Base-by-base conservation (phyloP, 2,888 invertebrate species). In the Himalopsyche tibetana region DNA sequence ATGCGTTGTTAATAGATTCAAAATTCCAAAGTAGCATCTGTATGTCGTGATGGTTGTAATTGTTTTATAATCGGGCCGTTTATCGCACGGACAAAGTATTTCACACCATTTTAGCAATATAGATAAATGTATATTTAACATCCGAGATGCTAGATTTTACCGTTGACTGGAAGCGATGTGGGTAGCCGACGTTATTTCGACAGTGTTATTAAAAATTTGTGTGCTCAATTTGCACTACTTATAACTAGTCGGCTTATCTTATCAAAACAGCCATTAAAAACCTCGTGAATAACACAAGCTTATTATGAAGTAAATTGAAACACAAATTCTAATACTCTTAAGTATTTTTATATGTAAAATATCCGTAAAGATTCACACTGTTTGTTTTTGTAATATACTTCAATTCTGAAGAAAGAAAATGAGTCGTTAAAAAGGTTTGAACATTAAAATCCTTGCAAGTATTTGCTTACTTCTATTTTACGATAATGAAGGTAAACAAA, bases 11-110 rank as follows among this genome's bases (percentile, higher is more conserved):
- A 63, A 63, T 63, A 63, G 63, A 63, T 63, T 63, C 19, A 19
- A 63, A 63, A 28, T 63, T 19, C 63, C 11, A 19, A 63, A 63
- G 63, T 63, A 63, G 19, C 63, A 63, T 63, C 19, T 63, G 63
- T 63, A 19, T 63, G 63, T 63, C 63, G 63, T 63, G 63, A 63
- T 63, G 63, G 63, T 19, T 19, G 11, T 63, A 63, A 63, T 63
- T 63, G 63, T 63, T 63, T 63, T 63, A 63, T 63, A 63, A 63
- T 63, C 63, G 63, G 28, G 19, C 19, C 63, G 28, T 63, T 63
- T 63, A 63, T 63, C 63, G 63, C 63, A 63, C 63, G 63, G 63
- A 63, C 63, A 63, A 63, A 63, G 28, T 63, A 63, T 63, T 63
- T 63, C 63, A 63, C 63, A 63, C 63, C 28, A 63, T 63, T 63